Evolutionary conservation across 2,797 vertebrate species (phyloP), one percentile per base, ranked within the genome.

Genomic region (Sarcophilus harrisii): DNA sequence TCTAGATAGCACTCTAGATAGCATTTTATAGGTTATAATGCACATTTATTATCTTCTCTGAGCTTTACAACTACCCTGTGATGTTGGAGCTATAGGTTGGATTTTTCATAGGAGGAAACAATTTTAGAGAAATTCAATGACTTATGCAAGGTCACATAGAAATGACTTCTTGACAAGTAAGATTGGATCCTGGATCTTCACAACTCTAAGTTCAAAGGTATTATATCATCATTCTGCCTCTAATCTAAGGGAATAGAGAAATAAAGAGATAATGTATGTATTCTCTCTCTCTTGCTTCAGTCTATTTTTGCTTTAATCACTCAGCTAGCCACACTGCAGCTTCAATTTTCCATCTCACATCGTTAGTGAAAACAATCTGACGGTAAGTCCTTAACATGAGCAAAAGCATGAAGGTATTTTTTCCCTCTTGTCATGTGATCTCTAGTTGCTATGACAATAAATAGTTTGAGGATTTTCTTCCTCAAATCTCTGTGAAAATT

Each of bases 361-460:
- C 66, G 24, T 81, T 38, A 81, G 66, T 24, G n/a, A 81, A 81
- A 81, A 81, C 66, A 81, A 81, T 81, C n/a, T 81, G 66, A 45
- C 18, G 18, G 24, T 81, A 81, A 81, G n/a, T 81, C 21, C 38
- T 81, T 45, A 73, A 38, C 8, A 6, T 73, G n/a, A 73, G 16
- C 32, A 38, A 73, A 73, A 73, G 18, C 21, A 45, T 45, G 8
- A 81, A 38, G 73, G 38, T 5, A 73, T 45, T 10, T 81, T 18
- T 73, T 27, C 10, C 16, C 38, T 38, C 66, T 45, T 45, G n/a
- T 45, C 73, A 45, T 18, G 24, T 81, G 98, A 97, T 27, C 91
- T 96, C 81, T 28, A 55, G 98, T 98, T 98, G 95, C 97, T 96
- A 98, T 98, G 95, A 97, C 95, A 98, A 98, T 97, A 93, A 93